Evolutionary conservation across 2,888 invertebrate species (phyloP), one percentile per base, ranked within the genome.

Genomic region (Atrina japonica): DNA sequence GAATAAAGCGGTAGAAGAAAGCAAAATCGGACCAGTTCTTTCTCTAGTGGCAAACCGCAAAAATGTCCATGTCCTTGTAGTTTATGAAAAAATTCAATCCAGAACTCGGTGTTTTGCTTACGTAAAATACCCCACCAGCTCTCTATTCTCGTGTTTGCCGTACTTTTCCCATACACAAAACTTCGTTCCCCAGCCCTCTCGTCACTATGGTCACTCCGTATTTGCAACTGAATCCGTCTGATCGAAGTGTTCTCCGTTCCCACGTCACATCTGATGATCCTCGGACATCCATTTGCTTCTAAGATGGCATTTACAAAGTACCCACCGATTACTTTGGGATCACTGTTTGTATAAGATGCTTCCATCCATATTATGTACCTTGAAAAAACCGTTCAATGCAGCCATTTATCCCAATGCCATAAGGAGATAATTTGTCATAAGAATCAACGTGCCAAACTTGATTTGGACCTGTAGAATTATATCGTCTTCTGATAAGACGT

Each of bases 231-330:
- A 35, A 73, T 68, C 50, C 50, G 49, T 41, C 25, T 50, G n/a
- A 73, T 29, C n/a, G 66, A 23, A 5, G 70, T 70, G 64, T 78
- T 76, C 63, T 82, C 77, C 2, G 70, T 78, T 63, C 77, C 78
- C 30, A 60, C 66, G 47, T 80, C 75, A 9, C 55, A 52, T 40
- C 75, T 52, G 16, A 78, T 59, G 18, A 53, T 0, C 16, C 23
- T 23, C n/a, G 78, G 75, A 52, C 71, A 67, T 3, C 76, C 75
- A 21, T 49, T n/a, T n/a, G n/a, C n/a, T n/a, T n/a, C n/a, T n/a
- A n/a, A n/a, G n/a, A n/a, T n/a, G n/a, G n/a, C n/a, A n/a, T n/a
- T n/a, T n/a, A n/a, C n/a, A n/a, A n/a, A n/a, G n/a, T n/a, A n/a
- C n/a, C n/a, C n/a, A n/a, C n/a, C n/a, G n/a, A n/a, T n/a, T n/a